phyloP scores from a whole-genome alignment of 1,140 invertebrate genomes.

The Metopolophium dirhodum region DNA sequence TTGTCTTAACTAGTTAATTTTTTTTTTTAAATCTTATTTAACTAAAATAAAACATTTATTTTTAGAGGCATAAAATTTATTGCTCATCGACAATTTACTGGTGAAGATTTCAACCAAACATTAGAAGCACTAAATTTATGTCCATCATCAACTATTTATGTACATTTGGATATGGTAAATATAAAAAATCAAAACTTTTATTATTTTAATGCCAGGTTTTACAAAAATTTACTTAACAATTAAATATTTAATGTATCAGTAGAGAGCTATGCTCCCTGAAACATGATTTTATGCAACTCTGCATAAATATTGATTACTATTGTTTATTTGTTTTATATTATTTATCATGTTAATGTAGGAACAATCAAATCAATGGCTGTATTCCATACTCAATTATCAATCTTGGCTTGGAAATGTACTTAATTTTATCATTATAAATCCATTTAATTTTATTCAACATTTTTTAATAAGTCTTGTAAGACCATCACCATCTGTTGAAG shows the following conservation, averaged over 20 bases:
- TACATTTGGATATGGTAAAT: background rate
- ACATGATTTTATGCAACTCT: background rate
- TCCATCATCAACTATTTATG: conserved; percentile 40
- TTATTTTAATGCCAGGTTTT: background rate
- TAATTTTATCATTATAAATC: background rate
- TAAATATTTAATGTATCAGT: background rate
- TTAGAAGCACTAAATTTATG: conserved; percentile 2
- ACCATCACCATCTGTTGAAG: background rate
- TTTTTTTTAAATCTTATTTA: background rate
- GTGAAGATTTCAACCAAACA: conserved; percentile 11
- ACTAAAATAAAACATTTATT: background rate
- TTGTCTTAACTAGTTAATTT: background rate
- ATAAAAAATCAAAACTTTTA: background rate
- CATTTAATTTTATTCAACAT: background rate
- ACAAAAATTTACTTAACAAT: background rate
- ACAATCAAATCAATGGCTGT: background rate
- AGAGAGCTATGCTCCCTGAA: background rate
- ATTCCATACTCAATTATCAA: background rate
- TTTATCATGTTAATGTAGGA: background rate
- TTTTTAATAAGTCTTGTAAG: background rate
- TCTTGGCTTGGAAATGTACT: background rate
- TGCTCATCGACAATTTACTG: conserved; percentile 29
- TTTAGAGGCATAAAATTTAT: conserved; percentile 32
- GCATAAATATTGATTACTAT: background rate
- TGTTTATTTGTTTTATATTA: background rate